phyloP scores from a whole-genome alignment of 1,140 invertebrate species.

The Thrips palmi region DNA sequence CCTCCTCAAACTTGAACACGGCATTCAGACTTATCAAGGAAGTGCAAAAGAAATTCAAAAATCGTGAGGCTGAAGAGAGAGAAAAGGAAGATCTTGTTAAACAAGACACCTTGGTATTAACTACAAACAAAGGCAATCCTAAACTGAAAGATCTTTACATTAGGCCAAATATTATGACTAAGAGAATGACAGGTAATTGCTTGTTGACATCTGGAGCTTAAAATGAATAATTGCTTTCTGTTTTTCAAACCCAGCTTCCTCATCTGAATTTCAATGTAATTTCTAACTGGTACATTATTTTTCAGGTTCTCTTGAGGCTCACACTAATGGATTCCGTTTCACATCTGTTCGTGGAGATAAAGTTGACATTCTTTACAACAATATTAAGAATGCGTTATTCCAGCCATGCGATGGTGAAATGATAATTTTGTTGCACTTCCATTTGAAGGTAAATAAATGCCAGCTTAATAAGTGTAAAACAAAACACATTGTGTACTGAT shows the following conservation, averaged over 20 bases:
- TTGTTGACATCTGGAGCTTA: background rate
- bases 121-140: slow-evolving; percentile 92
- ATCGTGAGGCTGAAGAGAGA: slow-evolving; percentile 91
- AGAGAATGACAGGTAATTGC: slow-evolving; percentile 72
- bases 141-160: slow-evolving; percentile 98
- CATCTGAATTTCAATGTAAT: background rate
- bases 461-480: slow-evolving; percentile 4
- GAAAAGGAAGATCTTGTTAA: slow-evolving; percentile 98
- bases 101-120: slow-evolving; percentile 92
- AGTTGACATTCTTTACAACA: slow-evolving; percentile 98
- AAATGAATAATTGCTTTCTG: background rate
- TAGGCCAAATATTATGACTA: slow-evolving; percentile 94
- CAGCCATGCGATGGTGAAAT: slow-evolving; percentile 99
- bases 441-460: slow-evolving; percentile 79
- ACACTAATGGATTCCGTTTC: slow-evolving; percentile 94
- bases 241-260: background rate
- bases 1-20: slow-evolving; percentile 90
- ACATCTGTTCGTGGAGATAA: slow-evolving; percentile 96
- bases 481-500: slow-evolving; percentile 9
- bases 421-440: slow-evolving; percentile 98
- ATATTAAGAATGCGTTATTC: slow-evolving; percentile 99
- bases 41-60: slow-evolving; percentile 98
- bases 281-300: slow-evolving; percentile 3
- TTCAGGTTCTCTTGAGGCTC: slow-evolving; percentile 69
- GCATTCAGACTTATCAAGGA: slow-evolving; percentile 97